Evolutionary conservation across 2,888 invertebrate genomes (phyloP), one percentile per base, ranked within the genome.

Genomic region (Lysandra bellargus): DNA sequence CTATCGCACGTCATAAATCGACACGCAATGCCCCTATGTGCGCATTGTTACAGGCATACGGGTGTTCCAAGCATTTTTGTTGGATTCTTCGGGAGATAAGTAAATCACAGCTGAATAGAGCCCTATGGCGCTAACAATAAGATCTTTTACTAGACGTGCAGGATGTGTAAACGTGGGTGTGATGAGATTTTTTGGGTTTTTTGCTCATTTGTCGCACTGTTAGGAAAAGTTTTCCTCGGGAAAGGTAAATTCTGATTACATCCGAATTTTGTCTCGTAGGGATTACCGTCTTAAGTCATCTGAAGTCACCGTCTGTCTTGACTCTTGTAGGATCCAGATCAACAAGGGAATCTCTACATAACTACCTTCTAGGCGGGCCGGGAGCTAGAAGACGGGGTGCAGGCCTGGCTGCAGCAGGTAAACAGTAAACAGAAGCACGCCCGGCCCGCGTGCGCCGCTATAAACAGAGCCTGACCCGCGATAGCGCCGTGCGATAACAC

Each of bases 401-500:
- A 61, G 61, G 23, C 23, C 7, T 23, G 23, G 23, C 23, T 23
- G 33, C 30, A 64, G 44, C 87, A 87, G 86, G 86, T 86, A 85
- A 82, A 83, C 80, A 80, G 80, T 80, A 82, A 81, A 61, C 14
- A 79, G 3, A 23, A 53, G 40, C 72, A 74, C 74, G 74, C 74
- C 7, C 53, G 44, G 85, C 88, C 85, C 90, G 92, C 92, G 91
- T 92, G 92, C 88, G 83, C 81, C 83, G 86, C 84, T 83, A 87
- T 88, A 91, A 91, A 90, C 90, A 90, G 87, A 85, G 82, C 87
- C 87, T 91, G 92, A 92, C 92, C 93, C 88, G 81, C 83, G 91
- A 90, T 90, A 90, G 84, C 84, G 78, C 80, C 76, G 44, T 84
- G 84, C 83, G 91, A 90, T 88, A 88, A 86, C 85, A 87, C 40